Evolutionary conservation across 2,113 vertebrate genomes (phyloP), one percentile per base, ranked within the genome.

Genomic region (Pungitius pungitius): DNA sequence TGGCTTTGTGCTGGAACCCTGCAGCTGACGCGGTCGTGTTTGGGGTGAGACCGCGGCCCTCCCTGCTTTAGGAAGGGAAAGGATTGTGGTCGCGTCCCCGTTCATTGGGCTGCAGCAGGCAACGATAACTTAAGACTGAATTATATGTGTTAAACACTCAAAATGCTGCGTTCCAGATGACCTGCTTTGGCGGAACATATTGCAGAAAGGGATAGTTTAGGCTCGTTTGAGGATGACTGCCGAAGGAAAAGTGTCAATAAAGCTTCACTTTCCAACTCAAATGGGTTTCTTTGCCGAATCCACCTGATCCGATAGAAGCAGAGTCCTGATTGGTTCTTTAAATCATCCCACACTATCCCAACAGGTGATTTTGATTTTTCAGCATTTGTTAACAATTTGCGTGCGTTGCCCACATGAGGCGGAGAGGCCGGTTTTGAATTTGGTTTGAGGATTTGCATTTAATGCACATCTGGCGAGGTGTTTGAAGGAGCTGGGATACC

Each of bases 331-430:
- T 59, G 70, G 63, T 43, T 67, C 30, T 33, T 22, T 35, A 2
- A 0, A 14, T 40, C 18, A 24, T 63, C 54, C 24, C 11, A n/a
- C 15, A 69, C 63, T 58, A 27, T 68, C 52, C 49, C 56, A 69
- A 20, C 78, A 87, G 80, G 72, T 87, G 77, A n/a, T 82, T 83
- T 78, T 71, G 26, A 26, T 22, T 80, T 77, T 66, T 52, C 14
- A 10, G 40, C 81, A 71, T 83, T 85, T 85, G 73, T 42, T 58
- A 69, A 12, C 43, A 59, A 79, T 85, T 85, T 85, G 81, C 69
- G 33, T 63, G 67, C 42, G 17, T 49, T 45, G 49, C 1, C 30
- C 55, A 64, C 33, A 37, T 47, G 58, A 56, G 39, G 11, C 22
- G 39, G 54, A 72, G 1, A 8, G 3, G 9, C 74, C 66, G 72